phyloP scores from a whole-genome alignment of 92 coral and sea anemone species.

The Virgularia gustaviana region DNA sequence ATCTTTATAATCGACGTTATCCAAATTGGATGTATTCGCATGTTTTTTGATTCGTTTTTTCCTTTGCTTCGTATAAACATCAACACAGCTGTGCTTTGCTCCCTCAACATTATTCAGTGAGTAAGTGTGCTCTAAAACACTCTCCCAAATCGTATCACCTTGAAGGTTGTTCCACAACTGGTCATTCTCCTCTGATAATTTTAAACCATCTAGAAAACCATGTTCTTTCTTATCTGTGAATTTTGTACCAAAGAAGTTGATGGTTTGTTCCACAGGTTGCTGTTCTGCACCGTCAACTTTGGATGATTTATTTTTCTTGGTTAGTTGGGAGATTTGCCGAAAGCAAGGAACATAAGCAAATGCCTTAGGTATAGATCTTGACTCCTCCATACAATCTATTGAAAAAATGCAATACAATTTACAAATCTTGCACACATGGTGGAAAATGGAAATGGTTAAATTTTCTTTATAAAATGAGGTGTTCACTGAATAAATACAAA shows the following conservation, averaged over 20 bases:
- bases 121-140: conserved; percentile 80
- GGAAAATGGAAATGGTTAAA: no score
- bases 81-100: conserved; percentile 50
- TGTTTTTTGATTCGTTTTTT: conserved; percentile 44
- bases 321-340: conserved; percentile 63
- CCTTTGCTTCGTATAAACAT: conserved; percentile 57
- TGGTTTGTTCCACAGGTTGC: not conserved
- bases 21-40: no score
- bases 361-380: conserved; percentile 67
- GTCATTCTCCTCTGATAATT: conserved; percentile 9
- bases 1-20: no score
- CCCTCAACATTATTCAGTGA: conserved; percentile 63
- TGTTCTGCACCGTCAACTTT: not conserved
- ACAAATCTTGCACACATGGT: not conserved
- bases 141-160: conserved; percentile 73
- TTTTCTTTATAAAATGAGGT: no score
- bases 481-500: no score
- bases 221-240: not conserved
- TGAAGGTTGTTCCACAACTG: conserved; percentile 72
- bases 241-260: conserved; percentile 1
- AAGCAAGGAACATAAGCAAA: conserved; percentile 84
- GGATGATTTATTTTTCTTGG: conserved; percentile 11
- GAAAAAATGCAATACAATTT: not conserved
- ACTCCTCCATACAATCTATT: conserved; percentile 49
- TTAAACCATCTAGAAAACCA: not conserved